Evolutionary conservation across 2,797 vertebrate species (phyloP).

Genomic region (Odontamblyopus lacepedii): DNA sequence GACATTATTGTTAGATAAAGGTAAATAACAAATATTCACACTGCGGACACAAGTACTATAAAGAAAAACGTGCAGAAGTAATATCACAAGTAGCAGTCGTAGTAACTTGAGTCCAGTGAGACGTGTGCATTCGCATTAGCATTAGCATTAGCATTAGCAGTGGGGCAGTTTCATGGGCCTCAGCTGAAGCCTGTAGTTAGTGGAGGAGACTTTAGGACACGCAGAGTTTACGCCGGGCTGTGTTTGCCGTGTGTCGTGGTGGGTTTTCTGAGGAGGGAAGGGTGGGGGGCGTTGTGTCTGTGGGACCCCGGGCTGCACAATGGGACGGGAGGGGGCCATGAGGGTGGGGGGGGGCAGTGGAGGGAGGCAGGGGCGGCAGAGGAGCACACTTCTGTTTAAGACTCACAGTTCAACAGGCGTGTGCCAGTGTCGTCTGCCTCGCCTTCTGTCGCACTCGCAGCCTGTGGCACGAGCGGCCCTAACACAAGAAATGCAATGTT

Average conservation of each 20-base stretch:
- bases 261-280: slow-evolving; percentile 42
- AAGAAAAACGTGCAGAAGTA: neutral
- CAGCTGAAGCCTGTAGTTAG: neutral
- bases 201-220: neutral
- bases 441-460: slow-evolving; percentile 70
- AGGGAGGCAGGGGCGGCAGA: slow-evolving; percentile 57
- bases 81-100: neutral
- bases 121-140: neutral
- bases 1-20: too few species aligned
- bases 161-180: neutral
- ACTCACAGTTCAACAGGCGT: slow-evolving; percentile 79
- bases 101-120: neutral
- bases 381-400: slow-evolving; percentile 80
- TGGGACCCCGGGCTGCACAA: slow-evolving; percentile 65
- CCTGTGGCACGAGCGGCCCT: neutral
- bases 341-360: too few species aligned
- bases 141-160: neutral
- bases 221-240: neutral
- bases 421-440: slow-evolving; percentile 75
- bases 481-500: neutral
- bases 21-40: too few species aligned
- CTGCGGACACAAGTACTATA: neutral
- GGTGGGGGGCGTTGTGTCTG: slow-evolving; percentile 59
- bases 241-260: slow-evolving; percentile 24
- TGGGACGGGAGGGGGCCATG: slow-evolving; percentile 45